Conservation (phyloP, 2,888 invertebrate genomes). For the Microctonus aethiopoides region DNA sequence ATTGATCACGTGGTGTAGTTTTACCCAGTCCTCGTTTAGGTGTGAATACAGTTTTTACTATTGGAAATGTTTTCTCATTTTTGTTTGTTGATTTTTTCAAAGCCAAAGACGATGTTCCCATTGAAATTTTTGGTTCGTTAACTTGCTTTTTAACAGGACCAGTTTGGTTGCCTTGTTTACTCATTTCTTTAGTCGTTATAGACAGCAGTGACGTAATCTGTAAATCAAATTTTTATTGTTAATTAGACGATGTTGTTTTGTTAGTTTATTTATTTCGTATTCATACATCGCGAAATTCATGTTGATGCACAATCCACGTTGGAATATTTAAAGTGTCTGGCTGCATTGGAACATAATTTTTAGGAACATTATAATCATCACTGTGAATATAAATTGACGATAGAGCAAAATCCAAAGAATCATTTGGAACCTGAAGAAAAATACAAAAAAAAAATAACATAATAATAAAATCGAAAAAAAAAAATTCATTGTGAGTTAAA, state of each 20-base stretch:
- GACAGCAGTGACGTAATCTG: neutral
- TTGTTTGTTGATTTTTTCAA: neutral
- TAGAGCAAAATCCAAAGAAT: conserved; percentile 77
- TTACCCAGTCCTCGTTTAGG: neutral
- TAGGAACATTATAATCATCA: conserved; percentile 67
- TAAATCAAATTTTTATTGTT: too few species aligned
- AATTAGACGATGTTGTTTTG: neutral
- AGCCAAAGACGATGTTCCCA: neutral
- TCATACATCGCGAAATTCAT: conserved; percentile 62
- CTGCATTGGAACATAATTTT: conserved; percentile 72
- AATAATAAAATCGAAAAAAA: neutral
- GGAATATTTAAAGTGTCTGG: conserved; percentile 74
- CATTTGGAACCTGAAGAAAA: conserved; percentile 70
- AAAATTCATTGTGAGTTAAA: neutral
- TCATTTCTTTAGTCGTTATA: neutral
- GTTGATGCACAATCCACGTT: conserved; percentile 77
- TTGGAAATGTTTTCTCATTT: neutral
- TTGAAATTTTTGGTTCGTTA: neutral
- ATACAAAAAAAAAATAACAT: neutral
- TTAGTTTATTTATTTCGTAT: conserved; percentile 10
- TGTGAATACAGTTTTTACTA: neutral
- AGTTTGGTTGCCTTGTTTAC: neutral
- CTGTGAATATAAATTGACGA: conserved; percentile 77
- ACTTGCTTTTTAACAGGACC: neutral
- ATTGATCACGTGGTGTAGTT: neutral